Conservation (phyloP, 1,140 invertebrate species). For the Dendroctonus ponderosae region DNA sequence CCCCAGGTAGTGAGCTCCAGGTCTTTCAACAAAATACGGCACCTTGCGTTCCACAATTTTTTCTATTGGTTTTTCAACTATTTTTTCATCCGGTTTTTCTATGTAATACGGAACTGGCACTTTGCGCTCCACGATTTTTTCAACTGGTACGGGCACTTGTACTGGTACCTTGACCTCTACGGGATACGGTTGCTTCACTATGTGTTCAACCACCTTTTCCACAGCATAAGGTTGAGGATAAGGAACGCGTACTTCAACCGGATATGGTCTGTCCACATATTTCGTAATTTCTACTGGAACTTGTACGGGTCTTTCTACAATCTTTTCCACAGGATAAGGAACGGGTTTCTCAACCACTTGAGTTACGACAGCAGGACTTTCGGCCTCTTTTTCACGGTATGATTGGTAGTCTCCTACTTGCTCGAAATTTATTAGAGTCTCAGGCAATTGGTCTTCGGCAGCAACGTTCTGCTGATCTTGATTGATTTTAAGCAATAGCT, state of each 20-base stretch:
- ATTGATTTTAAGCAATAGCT: not conserved
- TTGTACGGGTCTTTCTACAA: slow-evolving; percentile 55
- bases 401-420: too few relatives aligned
- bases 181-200: slow-evolving; percentile 51
- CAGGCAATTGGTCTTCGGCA: too few relatives aligned
- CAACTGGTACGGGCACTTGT: slow-evolving; percentile 38
- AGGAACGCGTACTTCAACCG: slow-evolving; percentile 55
- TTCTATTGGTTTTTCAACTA: slow-evolving; percentile 47
- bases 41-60: slow-evolving; percentile 18
- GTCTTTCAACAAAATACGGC: slow-evolving; percentile 45
- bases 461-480: not conserved
- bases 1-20: slow-evolving; percentile 47
- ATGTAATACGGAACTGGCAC: slow-evolving; percentile 44
- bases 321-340: slow-evolving; percentile 54
- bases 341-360: slow-evolving; percentile 58
- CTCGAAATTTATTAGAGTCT: too few relatives aligned
- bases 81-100: slow-evolving; percentile 48
- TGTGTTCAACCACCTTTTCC: slow-evolving; percentile 56
- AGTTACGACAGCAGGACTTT: slow-evolving; percentile 51
- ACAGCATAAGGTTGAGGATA: slow-evolving; percentile 57
- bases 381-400: slow-evolving; percentile 48
- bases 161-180: slow-evolving; percentile 38
- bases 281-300: slow-evolving; percentile 55
- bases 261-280: slow-evolving; percentile 57
- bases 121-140: slow-evolving; percentile 21